A percentile compares a stretch with the other conserved stretches of the same genome.
These are phyloP conservation scores for Labeo catla DNA, from an alignment of 2,113 vertebrate genomes.

Conservation along the genomic window DNA sequence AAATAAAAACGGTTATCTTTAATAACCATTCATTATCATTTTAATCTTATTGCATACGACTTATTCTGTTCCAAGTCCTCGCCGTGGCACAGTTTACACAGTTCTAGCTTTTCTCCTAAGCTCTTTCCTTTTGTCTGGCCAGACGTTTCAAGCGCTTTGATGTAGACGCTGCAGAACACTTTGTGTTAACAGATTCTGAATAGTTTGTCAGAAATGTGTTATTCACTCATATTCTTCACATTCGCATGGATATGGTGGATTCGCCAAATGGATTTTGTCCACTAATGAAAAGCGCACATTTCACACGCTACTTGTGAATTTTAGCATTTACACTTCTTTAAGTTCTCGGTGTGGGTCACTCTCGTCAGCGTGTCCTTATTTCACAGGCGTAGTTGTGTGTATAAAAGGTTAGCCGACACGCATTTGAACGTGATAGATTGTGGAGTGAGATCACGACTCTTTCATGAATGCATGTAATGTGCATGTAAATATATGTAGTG, in stretches of 20 bases:
- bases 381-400: not conserved
- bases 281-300: slow-evolving; percentile 19
- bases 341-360: not conserved
- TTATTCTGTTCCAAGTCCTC: not conserved
- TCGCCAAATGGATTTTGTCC: slow-evolving; percentile 2
- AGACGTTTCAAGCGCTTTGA: slow-evolving; percentile 1
- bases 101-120: not conserved
- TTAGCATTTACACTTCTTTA: not conserved
- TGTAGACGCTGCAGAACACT: slow-evolving; percentile 8
- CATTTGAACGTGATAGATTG: not conserved
- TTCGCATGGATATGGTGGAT: slow-evolving; percentile 18
- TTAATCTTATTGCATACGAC: slow-evolving; percentile 19
- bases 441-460: not conserved
- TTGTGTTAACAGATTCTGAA: slow-evolving; percentile 40
- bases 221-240: slow-evolving; percentile 31
- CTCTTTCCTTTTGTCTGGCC: not conserved
- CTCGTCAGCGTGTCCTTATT: not conserved
- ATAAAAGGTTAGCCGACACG: not conserved
- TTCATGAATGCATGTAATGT: not conserved
- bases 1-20: slow-evolving; percentile 31
- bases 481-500: no score
- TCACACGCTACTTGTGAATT: slow-evolving; percentile 12
- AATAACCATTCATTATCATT: slow-evolving; percentile 40
- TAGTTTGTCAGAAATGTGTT: slow-evolving; percentile 12
- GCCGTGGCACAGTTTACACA: not conserved